phyloP scores from a whole-genome alignment of 2,797 vertebrate species.

The Sebastiscus albofasciatus region DNA sequence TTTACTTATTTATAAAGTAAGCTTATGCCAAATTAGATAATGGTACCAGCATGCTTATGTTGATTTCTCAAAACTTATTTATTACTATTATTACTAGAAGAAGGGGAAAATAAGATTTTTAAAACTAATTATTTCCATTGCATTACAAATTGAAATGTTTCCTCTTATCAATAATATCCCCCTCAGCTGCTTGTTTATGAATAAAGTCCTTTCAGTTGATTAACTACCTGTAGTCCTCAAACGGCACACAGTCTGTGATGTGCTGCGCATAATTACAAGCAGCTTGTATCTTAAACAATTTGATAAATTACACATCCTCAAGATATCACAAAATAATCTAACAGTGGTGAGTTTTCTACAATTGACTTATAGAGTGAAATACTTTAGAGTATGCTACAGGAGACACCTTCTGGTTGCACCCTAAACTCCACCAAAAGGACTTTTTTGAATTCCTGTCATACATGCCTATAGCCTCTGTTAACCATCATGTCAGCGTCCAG shows the following conservation, averaged over 20 bases:
- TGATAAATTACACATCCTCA: not conserved
- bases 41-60: not conserved
- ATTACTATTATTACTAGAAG: not conserved
- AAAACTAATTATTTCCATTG: not conserved
- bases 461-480: not conserved
- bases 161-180: not conserved
- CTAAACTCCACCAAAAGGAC: not conserved
- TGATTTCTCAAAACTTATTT: not conserved
- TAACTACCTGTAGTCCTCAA: no score
- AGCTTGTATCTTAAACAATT: not conserved
- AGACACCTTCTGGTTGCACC: not conserved
- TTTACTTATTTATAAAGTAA: not conserved
- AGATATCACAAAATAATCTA: not conserved
- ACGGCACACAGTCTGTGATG: not conserved
- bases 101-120: not conserved
- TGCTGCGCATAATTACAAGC: not conserved
- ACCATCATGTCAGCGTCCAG: not conserved
- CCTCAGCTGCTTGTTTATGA: not conserved
- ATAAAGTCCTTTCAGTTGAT: not conserved
- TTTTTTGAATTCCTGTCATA: no score
- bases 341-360: no score
- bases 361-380: not conserved
- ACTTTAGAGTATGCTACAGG: fast-evolving
- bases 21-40: not conserved
- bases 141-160: not conserved